Evolutionary conservation across 2,888 invertebrate genomes (phyloP).

Genomic region (Stenolophus ochropezus): DNA sequence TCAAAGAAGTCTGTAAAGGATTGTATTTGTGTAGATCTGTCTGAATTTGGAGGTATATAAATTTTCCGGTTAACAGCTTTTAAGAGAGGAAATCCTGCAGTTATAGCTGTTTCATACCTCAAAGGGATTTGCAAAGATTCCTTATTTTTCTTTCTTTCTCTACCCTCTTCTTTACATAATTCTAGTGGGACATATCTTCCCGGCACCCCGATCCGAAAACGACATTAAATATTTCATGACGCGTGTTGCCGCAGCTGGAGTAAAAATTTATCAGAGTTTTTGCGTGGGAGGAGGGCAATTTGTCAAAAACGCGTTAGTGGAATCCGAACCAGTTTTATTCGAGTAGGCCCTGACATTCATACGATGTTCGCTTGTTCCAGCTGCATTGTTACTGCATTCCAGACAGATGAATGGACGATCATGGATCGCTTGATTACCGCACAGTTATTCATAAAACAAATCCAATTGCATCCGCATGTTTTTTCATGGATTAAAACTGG

Average conservation of each 20-base stretch:
- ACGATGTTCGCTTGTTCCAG: background rate
- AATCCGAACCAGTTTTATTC: conserved; percentile 21
- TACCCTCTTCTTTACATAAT: conserved; percentile 28
- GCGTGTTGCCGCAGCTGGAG: conserved; percentile 20
- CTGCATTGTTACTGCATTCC: background rate
- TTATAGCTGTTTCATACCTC: conserved; percentile 6
- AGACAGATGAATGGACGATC: background rate
- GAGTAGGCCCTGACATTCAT: conserved; percentile 7
- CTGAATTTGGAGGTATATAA: background rate
- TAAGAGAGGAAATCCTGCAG: background rate
- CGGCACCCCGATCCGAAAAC: conserved; percentile 10
- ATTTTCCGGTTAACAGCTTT: background rate
- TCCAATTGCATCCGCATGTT: background rate
- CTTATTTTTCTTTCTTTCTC: conserved; percentile 1
- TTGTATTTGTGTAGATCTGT: background rate
- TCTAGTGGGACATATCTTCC: background rate
- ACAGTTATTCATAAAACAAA: background rate
- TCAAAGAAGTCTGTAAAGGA: background rate
- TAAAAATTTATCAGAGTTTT: conserved; percentile 9
- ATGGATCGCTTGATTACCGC: background rate
- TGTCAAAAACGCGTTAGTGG: conserved; percentile 27
- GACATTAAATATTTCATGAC: conserved; percentile 48
- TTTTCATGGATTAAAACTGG: background rate
- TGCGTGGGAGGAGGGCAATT: background rate
- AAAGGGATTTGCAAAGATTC: background rate